Evolutionary conservation across 2,888 invertebrate species (phyloP).

Genomic region (Oasisia sp.): DNA sequence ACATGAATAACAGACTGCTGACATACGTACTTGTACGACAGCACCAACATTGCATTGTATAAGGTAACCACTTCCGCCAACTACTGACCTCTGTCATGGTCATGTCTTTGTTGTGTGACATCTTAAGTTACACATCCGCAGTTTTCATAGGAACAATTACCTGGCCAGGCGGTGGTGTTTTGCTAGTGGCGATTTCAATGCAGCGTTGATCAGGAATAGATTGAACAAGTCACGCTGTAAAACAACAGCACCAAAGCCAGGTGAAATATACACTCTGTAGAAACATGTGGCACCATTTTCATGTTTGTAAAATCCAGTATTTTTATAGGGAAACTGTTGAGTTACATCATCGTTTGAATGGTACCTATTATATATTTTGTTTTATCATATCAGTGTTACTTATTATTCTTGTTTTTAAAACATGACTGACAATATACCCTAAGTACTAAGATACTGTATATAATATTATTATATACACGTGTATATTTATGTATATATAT

Average conservation of each 20-base stretch:
- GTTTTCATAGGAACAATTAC: conserved; percentile 39
- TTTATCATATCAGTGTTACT: too few relatives aligned
- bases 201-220: conserved; percentile 62
- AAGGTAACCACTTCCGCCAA: too few relatives aligned
- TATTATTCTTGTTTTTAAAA: too few relatives aligned
- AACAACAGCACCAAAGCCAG: not conserved
- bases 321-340: too few relatives aligned
- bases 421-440: too few relatives aligned
- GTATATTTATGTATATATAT: too few relatives aligned
- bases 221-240: conserved; percentile 63
- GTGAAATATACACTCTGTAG: not conserved
- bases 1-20: not conserved
- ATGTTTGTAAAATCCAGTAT: too few relatives aligned
- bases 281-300: too few relatives aligned
- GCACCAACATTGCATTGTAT: not conserved
- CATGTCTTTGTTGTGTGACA: not conserved
- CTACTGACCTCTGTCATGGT: not conserved
- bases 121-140: not conserved
- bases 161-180: conserved; percentile 56
- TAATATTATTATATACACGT: too few relatives aligned
- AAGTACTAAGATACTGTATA: too few relatives aligned
- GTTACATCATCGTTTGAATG: too few relatives aligned
- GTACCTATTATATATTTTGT: too few relatives aligned
- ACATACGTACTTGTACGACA: not conserved
- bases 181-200: conserved; percentile 52